Conservation (phyloP, 2,797 vertebrate genomes). For the Myotis findleyi region DNA sequence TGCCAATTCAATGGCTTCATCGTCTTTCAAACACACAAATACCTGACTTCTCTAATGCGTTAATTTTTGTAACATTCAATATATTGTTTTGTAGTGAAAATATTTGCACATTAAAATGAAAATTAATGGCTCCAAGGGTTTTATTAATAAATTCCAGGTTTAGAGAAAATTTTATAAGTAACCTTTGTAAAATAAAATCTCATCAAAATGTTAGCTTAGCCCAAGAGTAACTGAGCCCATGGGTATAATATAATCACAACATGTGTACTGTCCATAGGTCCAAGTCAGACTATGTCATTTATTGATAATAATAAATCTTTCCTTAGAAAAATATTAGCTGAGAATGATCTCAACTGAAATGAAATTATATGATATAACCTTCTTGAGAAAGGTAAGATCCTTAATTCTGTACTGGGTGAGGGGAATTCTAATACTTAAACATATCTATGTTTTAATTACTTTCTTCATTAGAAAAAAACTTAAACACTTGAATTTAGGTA, state of each 20-base stretch:
- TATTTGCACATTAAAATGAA: conserved; percentile 28
- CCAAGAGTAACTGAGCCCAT: conserved; percentile 26
- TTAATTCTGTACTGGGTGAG: background rate
- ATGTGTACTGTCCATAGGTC: background rate
- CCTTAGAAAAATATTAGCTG: background rate
- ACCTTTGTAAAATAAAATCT: conserved; percentile 40
- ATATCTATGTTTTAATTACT: conserved; percentile 15
- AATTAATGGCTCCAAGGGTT: conserved; percentile 5
- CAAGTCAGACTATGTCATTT: background rate
- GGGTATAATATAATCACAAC: conserved; percentile 6
- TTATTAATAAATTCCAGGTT: conserved; percentile 7
- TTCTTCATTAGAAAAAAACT: conserved; percentile 11
- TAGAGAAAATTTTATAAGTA: conserved; percentile 28
- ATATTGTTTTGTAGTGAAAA: background rate
- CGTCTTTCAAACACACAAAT: background rate
- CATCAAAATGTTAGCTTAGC: background rate
- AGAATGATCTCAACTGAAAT: conserved; percentile 28
- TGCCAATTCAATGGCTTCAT: conserved; percentile 4
- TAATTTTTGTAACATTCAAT: background rate
- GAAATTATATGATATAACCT: background rate
- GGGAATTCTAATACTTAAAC: background rate
- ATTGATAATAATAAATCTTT: background rate
- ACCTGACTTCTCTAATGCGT: background rate
- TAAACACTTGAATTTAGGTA: background rate
- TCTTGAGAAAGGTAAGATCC: conserved; percentile 10